Conservation (phyloP, 2,797 vertebrate species). For the Pangasius larnaudii region DNA sequence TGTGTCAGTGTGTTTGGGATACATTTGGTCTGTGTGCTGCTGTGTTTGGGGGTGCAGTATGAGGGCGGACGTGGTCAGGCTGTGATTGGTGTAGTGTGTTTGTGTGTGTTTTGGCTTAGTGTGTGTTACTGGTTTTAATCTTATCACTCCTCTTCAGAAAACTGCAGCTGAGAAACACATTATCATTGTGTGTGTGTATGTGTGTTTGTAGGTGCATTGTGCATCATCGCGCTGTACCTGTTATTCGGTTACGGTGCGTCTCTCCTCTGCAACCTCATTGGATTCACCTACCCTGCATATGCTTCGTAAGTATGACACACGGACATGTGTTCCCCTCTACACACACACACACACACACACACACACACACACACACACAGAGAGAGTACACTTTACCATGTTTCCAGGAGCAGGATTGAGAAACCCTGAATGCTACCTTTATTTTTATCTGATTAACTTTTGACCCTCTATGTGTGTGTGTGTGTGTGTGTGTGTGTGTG, state of each 20-base stretch:
- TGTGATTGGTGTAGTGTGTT: neutral
- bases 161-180: neutral
- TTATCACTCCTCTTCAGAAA: neutral
- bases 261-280: slow-evolving; percentile 92
- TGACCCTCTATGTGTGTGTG: neutral
- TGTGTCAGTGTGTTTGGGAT: neutral
- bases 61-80: too few species aligned
- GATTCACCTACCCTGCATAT: slow-evolving; percentile 91
- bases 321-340: too few species aligned
- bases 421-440: neutral
- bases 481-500: slow-evolving; percentile 8
- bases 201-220: slow-evolving; percentile 71
- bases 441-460: neutral
- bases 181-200: slow-evolving; percentile 12
- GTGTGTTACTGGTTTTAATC: neutral
- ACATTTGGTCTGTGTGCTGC: too few species aligned
- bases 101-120: neutral
- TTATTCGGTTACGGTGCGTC: slow-evolving; percentile 92
- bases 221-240: slow-evolving; percentile 83
- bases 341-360: too few species aligned
- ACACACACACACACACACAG: neutral
- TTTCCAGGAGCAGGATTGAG: neutral
- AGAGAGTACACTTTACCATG: neutral
- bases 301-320: slow-evolving; percentile 85
- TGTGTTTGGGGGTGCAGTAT: too few species aligned